These are phyloP conservation scores for Jordanella pulchra DNA, from an alignment of 2,797 vertebrate species.

Conservation along the genomic window DNA sequence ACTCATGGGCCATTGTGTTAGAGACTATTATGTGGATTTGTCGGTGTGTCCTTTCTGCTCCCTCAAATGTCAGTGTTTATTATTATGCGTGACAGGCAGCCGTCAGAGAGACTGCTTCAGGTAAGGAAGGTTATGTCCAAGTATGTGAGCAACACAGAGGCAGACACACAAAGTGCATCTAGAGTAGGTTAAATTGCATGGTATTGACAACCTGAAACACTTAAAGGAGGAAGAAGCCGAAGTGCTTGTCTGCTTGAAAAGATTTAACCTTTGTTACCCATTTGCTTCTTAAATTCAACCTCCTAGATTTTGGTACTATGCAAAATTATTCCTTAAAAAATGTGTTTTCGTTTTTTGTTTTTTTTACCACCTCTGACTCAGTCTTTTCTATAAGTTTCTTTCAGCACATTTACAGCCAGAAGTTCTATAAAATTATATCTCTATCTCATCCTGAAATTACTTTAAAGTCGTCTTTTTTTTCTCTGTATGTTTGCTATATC, in stretches of 20 bases:
- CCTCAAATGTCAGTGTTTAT: conserved; percentile 69
- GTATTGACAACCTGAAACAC: conserved; percentile 30
- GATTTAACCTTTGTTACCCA: conserved; percentile 52
- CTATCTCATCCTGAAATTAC: background rate
- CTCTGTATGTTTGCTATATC: no score
- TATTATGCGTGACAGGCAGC: conserved; percentile 67
- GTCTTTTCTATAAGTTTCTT: background rate
- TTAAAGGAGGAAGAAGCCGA: conserved; percentile 18
- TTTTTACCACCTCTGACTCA: background rate
- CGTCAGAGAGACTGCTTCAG: conserved; percentile 44
- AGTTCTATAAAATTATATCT: background rate
- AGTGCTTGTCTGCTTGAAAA: conserved; percentile 31
- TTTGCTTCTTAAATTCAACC: conserved; percentile 59
- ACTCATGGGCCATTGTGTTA: conserved; percentile 36
- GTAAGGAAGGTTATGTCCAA: conserved; percentile 24
- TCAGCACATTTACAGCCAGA: background rate
- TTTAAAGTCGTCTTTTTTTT: no score
- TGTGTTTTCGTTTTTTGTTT: no score
- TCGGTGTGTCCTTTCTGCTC: conserved; percentile 53
- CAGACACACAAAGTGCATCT: conserved; percentile 21
- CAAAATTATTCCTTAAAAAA: background rate
- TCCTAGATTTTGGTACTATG: conserved; percentile 36
- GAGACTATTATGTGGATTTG: conserved; percentile 63
- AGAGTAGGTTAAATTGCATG: conserved; percentile 38
- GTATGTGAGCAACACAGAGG: conserved; percentile 12